Evolutionary conservation across 1,140 invertebrate species (phyloP).

Genomic region (Drosophila melanica): DNA sequence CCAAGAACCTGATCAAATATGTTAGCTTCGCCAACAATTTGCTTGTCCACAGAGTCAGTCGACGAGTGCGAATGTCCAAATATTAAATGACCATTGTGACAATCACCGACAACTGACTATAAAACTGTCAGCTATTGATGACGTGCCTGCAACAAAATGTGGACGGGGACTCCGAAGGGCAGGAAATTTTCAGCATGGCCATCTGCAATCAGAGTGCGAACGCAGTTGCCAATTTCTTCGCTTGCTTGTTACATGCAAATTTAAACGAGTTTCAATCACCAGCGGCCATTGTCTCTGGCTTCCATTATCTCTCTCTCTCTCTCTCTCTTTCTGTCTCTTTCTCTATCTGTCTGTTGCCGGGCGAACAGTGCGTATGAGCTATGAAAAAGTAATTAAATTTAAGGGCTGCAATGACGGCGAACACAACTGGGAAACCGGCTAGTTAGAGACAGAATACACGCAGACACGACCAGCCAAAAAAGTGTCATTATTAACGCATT

Average conservation of each 20-base stretch:
- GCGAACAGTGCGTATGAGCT: conserved; percentile 75
- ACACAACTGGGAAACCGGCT: conserved; percentile 48
- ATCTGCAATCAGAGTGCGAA: conserved; percentile 66
- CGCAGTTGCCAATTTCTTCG: conserved; percentile 73
- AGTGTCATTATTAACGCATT: conserved; percentile 83
- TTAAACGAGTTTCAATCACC: conserved; percentile 82
- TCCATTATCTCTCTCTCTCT: conserved; percentile 6
- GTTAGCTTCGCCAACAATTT: conserved; percentile 62
- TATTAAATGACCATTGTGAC: conserved; percentile 80
- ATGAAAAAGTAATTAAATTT: conserved; percentile 84
- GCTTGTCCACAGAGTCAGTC: conserved; percentile 10
- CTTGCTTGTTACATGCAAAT: conserved; percentile 76
- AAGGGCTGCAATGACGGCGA: conserved; percentile 52
- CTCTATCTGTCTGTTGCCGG: conserved; percentile 21
- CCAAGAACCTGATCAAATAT: conserved; percentile 62
- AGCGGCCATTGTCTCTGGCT: conserved; percentile 44
- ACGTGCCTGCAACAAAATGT: conserved; percentile 21
- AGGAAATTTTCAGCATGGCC: conserved; percentile 17
- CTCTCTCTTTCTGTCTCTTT: background rate
- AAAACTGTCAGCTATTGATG: conserved; percentile 81
- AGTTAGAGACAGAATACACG: conserved; percentile 59
- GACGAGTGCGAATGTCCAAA: conserved; percentile 62
- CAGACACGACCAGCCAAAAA: conserved; percentile 30
- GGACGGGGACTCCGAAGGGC: background rate
- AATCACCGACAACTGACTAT: conserved; percentile 75